Conservation (phyloP, 1,140 invertebrate species). For the Drosophila nigromelanica region DNA sequence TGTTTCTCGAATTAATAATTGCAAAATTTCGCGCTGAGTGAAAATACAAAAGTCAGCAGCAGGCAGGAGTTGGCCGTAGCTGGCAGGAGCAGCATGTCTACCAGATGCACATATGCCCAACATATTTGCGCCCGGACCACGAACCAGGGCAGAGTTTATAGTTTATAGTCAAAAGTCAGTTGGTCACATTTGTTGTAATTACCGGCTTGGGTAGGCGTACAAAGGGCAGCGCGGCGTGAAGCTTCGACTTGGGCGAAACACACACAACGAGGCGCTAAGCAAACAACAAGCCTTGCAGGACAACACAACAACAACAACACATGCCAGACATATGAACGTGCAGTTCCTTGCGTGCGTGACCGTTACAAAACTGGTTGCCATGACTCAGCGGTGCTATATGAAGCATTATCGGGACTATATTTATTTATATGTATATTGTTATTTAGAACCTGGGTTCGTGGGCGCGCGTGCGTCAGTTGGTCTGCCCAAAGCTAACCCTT, state of each 20-base stretch:
- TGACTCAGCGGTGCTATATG: conserved; percentile 69
- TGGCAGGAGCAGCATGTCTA: conserved; percentile 6
- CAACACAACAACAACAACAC: conserved; percentile 46
- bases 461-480: conserved; percentile 64
- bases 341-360: conserved; percentile 72
- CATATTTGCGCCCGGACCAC: conserved; percentile 40
- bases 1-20: conserved; percentile 77
- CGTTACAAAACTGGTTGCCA: conserved; percentile 56
- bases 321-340: conserved; percentile 58
- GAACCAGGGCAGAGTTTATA: background rate
- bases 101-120: conserved; percentile 52
- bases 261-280: conserved; percentile 6
- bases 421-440: background rate
- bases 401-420: conserved; percentile 21
- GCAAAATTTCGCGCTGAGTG: conserved; percentile 70
- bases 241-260: conserved; percentile 28
- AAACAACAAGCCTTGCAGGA: conserved; percentile 13
- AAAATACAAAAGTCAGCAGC: conserved; percentile 34
- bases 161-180: conserved; percentile 53
- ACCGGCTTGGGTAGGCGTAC: conserved; percentile 39
- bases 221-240: conserved; percentile 60
- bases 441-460: conserved; percentile 4
- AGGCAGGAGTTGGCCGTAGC: background rate
- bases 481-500: conserved; percentile 71
- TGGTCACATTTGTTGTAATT: conserved; percentile 58